phyloP scores from a whole-genome alignment of 2,888 invertebrate species.

The Ditylenchus weischeri region DNA sequence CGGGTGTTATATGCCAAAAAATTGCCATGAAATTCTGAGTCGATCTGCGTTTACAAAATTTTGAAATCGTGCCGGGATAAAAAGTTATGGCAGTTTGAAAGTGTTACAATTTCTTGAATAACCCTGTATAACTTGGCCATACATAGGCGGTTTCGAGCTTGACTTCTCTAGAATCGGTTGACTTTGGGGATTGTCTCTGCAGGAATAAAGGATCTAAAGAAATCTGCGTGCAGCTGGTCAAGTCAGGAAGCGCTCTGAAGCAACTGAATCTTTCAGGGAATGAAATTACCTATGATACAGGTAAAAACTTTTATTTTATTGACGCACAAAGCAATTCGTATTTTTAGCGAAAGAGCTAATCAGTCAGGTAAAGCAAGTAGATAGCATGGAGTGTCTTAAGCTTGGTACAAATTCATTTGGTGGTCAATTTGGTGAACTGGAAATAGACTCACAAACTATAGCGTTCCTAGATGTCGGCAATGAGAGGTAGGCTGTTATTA shows the following conservation, averaged over 20 bases:
- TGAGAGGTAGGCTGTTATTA: conserved; percentile 27
- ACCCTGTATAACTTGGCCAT: background rate
- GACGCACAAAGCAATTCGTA: too few relatives aligned
- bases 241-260: conserved; percentile 14
- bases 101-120: too few relatives aligned
- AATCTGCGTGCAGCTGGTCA: conserved; percentile 10
- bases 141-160: conserved; percentile 68
- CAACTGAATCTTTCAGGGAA: conserved; percentile 35
- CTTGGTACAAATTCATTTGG: conserved; percentile 43
- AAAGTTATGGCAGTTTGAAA: too few relatives aligned
- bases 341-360: conserved; percentile 13
- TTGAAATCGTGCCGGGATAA: too few relatives aligned
- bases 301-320: background rate
- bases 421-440: conserved; percentile 25
- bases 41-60: too few relatives aligned
- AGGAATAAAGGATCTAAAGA: conserved; percentile 44
- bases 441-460: background rate
- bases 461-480: conserved; percentile 31
- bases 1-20: too few relatives aligned
- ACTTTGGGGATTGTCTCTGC: conserved; percentile 65
- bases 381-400: conserved; percentile 24
- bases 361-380: background rate
- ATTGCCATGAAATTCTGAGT: too few relatives aligned
- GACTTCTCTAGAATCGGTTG: conserved; percentile 64
- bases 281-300: conserved; percentile 30